Evolutionary conservation across 1,140 invertebrate genomes (phyloP), one percentile per base, ranked within the genome.

Genomic region (Macrotrachela quadricornifera): DNA sequence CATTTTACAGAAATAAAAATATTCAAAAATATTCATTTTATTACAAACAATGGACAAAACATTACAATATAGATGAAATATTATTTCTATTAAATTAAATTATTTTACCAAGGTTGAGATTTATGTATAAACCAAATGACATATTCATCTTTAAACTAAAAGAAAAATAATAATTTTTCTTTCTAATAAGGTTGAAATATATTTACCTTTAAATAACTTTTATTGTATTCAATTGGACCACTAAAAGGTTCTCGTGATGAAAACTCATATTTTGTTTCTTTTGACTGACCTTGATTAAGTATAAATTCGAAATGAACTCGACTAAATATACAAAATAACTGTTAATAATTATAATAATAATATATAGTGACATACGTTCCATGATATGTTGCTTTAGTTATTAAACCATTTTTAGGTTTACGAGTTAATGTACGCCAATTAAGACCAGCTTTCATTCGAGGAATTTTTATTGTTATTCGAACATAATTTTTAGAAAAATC

Each of bases 141-240:
- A 30, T 30, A 8, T 30, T 30, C 21, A 30, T 30, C 21, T 30
- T 30, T 30, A 30, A 4, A 30, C 21, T 30, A 30, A 30, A 30
- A 30, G 3, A 30, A n/a, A 30, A 30, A 30, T 8, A 30, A 30
- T 2, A 30, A 30, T 30, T 30, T 2, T 4, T 30, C 2, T 4
- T 2, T 30, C 21, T 4, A 30, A 30, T 4, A 8, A 30, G 8
- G 8, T 2, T 30, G 3, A 4, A 30, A 30, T 30, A 30, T 2
- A 30, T 16, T 51, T 46, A 52, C 51, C 30, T 52, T 45, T n/a
- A 46, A 16, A 48, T 43, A 41, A 11, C 51, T 53, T 37, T 53
- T 53, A 10, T 46, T 36, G 10, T 37, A n/a, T 53, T 53, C 41
- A 41, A 53, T 53, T 1, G 44, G 45, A 4, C 51, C 51, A 47